A percentile compares a stretch with the other conserved stretches of the same genome.
These are phyloP conservation scores for Nesogale talazaci DNA, from an alignment of 2,113 vertebrate species.

Conservation along the genomic window DNA sequence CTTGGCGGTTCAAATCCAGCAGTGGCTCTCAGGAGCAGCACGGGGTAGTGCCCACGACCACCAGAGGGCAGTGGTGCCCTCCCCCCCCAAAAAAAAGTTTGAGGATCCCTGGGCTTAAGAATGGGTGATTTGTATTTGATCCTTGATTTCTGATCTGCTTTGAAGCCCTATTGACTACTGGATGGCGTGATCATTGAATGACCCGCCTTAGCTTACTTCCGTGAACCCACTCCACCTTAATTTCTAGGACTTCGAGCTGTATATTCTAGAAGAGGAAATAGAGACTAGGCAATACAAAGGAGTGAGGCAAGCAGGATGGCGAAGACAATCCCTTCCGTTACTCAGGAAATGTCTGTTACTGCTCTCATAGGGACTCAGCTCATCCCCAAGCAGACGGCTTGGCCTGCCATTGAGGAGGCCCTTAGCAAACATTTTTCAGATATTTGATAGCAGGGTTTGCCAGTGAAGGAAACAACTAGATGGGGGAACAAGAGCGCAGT, in stretches of 20 bases:
- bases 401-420: background rate
- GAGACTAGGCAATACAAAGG: slow-evolving; percentile 49
- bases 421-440: background rate
- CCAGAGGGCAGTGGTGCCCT: too few species aligned
- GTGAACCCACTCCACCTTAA: background rate
- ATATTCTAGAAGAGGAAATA: slow-evolving; percentile 32
- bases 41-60: too few species aligned
- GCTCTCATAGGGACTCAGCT: background rate
- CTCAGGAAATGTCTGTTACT: background rate
- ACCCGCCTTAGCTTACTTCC: background rate
- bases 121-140: background rate
- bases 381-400: background rate
- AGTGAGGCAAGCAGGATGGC: background rate
- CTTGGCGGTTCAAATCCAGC: too few species aligned
- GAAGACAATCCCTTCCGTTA: slow-evolving; percentile 38
- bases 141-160: slow-evolving; percentile 32
- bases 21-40: too few species aligned
- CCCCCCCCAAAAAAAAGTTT: too few species aligned
- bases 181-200: background rate
- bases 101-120: slow-evolving; percentile 46
- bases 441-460: slow-evolving; percentile 11
- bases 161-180: background rate
- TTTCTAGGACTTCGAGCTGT: slow-evolving; percentile 40
- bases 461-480: slow-evolving; percentile 24
- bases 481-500: background rate